Evolutionary conservation across 2,113 vertebrate genomes (phyloP).

Genomic region (Percina caprodes): DNA sequence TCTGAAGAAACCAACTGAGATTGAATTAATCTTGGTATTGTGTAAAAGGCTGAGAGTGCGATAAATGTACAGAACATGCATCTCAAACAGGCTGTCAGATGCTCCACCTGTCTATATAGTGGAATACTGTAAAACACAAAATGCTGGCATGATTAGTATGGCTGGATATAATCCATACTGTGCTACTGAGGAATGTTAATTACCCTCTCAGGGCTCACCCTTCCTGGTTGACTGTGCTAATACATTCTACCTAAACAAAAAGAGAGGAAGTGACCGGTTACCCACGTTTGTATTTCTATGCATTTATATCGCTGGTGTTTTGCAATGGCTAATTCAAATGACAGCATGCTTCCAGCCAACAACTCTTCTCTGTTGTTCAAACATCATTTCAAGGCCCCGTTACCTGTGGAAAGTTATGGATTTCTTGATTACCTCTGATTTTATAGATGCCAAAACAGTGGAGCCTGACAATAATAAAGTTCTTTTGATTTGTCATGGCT

Average conservation of each 20-base stretch:
- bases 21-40: neutral
- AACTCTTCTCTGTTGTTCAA: neutral
- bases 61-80: neutral
- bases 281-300: neutral
- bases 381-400: neutral
- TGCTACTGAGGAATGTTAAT: conserved; percentile 30
- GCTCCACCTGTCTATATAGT: neutral
- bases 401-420: neutral
- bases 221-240: conserved; percentile 13
- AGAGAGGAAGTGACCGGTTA: neutral
- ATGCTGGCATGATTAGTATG: neutral
- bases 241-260: conserved; percentile 6
- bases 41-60: neutral
- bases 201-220: conserved; percentile 24
- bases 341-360: neutral
- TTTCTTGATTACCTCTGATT: no score
- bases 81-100: neutral
- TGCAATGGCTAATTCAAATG: neutral
- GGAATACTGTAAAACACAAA: conserved; percentile 5
- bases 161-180: conserved; percentile 17
- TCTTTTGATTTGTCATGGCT: neutral
- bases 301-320: neutral
- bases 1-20: neutral
- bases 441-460: neutral
- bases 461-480: neutral